A percentile compares a stretch with the other conserved stretches of the same genome.
Conservation (phyloP, 2,113 vertebrate genomes). For the Larimichthys polyactis region DNA sequence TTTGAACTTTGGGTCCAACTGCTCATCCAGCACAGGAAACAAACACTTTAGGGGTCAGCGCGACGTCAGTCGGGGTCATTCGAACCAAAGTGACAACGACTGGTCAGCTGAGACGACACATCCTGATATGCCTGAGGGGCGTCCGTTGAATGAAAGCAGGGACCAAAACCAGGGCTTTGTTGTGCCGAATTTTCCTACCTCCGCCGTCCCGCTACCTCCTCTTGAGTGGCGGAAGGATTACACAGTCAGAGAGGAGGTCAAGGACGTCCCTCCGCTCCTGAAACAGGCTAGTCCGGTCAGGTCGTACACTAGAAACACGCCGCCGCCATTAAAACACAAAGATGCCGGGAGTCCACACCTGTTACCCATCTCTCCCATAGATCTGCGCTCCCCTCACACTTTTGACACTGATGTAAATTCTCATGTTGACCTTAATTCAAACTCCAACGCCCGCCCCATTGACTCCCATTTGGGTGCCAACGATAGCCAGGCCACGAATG, state of each 20-base stretch:
- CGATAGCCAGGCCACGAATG: too few species aligned
- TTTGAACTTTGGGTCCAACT: neutral
- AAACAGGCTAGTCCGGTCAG: slow-evolving; percentile 27
- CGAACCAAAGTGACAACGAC: neutral
- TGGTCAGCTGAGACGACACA: neutral
- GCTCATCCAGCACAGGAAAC: neutral
- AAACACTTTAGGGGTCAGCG: neutral
- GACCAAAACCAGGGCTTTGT: neutral
- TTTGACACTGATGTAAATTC: neutral
- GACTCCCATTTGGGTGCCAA: neutral
- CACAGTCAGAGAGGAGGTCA: neutral
- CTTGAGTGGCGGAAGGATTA: neutral
- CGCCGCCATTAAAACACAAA: slow-evolving; percentile 62
- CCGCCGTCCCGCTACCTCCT: neutral
- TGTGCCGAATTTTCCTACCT: accelerated
- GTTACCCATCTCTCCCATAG: neutral
- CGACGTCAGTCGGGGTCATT: neutral
- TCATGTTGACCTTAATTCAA: neutral
- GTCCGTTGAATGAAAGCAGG: accelerated
- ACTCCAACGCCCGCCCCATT: neutral
- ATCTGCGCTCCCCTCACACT: neutral
- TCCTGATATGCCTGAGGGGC: neutral
- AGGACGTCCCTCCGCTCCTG: slow-evolving; percentile 18
- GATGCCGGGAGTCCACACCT: slow-evolving; percentile 27
- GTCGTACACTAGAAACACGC: slow-evolving; percentile 40